Conservation (phyloP, 37 sponge, comb jelly and placozoan species). For the Tethya wilhelma region DNA sequence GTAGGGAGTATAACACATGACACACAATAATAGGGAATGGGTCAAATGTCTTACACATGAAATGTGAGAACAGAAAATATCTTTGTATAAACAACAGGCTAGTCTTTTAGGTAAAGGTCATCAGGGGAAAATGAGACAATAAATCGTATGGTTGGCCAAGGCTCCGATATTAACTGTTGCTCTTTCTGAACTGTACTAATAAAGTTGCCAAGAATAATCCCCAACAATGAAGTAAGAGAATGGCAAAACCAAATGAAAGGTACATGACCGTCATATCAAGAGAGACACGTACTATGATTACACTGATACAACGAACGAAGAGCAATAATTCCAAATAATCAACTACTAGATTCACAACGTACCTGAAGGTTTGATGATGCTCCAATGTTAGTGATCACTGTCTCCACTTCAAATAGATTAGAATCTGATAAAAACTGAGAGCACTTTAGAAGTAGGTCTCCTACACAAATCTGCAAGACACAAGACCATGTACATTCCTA, state of each 20-base stretch:
- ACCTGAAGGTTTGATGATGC: slow-evolving; percentile 24
- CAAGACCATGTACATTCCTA: slow-evolving; percentile 8
- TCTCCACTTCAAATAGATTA: background rate
- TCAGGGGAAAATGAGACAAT: no score
- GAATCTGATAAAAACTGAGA: background rate
- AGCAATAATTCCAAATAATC: background rate
- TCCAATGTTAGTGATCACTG: slow-evolving; percentile 8
- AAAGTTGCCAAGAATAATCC: no score
- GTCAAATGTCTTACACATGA: background rate
- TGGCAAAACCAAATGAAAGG: no score
- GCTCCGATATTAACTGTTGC: no score
- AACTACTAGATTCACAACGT: background rate
- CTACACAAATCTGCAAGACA: background rate
- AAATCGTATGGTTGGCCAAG: no score
- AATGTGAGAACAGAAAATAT: background rate
- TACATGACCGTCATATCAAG: no score
- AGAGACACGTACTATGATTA: background rate
- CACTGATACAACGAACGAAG: background rate
- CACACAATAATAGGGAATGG: background rate
- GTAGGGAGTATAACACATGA: background rate
- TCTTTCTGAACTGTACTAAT: no score
- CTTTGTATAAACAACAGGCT: background rate
- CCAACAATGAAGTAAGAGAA: no score
- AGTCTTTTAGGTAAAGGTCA: no score
- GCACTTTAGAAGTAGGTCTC: slow-evolving; percentile 13